Evolutionary conservation across 2,888 invertebrate species (phyloP), one percentile per base, ranked within the genome.

Genomic region (Agrilus biguttatus): DNA sequence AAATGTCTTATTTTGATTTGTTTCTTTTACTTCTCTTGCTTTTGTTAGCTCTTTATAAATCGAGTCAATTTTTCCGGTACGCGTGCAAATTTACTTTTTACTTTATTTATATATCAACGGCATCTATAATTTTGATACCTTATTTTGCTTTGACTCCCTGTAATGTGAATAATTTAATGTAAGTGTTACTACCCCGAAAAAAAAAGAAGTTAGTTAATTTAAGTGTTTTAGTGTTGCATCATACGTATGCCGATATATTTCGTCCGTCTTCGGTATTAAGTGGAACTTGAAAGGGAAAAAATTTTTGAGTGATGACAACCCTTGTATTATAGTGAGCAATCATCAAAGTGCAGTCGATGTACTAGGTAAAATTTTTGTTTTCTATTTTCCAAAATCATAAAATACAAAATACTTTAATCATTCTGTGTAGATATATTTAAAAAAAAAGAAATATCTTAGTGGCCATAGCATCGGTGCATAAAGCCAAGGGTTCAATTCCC

Each of bases 321-420:
- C 91, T 19, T 88, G 76, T 61, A 81, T 93, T 49, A 80, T 93
- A 39, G 84, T 92, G 49, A 81, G 86, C 37, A 93, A 93, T 69
- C 93, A 93, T 68, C 93, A 93, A 66, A 91, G 90, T 61, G 87
- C 88, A 2, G 65, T 93, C 55, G 93, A 93, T 69, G 74, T 92
- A 58, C 72, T 92, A 61, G 90, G 88, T 85, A 72, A 69, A 63
- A 6, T 5, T 23, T 23, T 23, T 23, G 23, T 23, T 23, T 23
- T n/a, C n/a, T 6, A 23, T 23, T 17, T 17, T 17, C 17, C 4
- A 17, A 17, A 17, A 17, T 17, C 3, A 17, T 17, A 17, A 17
- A 17, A 17, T 4, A 17, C 17, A 17, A 17, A 17, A 17, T 2
- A 17, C 17, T 2, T 17, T 4, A 17, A 17, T 3, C n/a, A n/a